Conservation (phyloP, 1,140 invertebrate species). For the Lordiphosa stackelbergi region DNA sequence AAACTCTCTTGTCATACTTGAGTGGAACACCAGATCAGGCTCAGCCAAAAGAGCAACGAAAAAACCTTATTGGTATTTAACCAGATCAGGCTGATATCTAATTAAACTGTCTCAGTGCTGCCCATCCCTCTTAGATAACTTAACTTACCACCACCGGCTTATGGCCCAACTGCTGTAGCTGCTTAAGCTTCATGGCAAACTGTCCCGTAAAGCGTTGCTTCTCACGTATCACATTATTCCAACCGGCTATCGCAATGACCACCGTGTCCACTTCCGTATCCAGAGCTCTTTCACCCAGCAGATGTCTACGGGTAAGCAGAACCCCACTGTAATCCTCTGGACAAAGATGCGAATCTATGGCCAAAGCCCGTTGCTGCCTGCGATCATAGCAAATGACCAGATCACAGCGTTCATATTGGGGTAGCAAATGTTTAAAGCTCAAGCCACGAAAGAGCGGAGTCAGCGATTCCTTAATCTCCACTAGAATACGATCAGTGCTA, state of each 20-base stretch:
- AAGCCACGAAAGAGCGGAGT: conserved; percentile 44
- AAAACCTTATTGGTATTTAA: no score
- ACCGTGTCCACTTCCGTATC: conserved; percentile 70
- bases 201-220: conserved; percentile 74
- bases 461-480: conserved; percentile 75
- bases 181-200: conserved; percentile 78
- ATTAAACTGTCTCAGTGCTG: no score
- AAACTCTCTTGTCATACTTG: no score
- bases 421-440: conserved; percentile 78
- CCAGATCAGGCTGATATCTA: no score
- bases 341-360: conserved; percentile 16
- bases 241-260: conserved; percentile 76
- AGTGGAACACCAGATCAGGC: no score
- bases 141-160: conserved; percentile 79
- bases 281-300: conserved; percentile 61
- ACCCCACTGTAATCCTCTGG: conserved; percentile 61
- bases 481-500: conserved; percentile 76
- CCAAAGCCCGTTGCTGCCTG: conserved; percentile 25
- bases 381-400: conserved; percentile 65
- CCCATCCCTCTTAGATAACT: no score
- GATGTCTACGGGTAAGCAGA: conserved; percentile 58
- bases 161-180: conserved; percentile 80
- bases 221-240: conserved; percentile 76
- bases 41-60: no score
- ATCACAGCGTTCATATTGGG: conserved; percentile 79